Evolutionary conservation across 2,797 vertebrate genomes (phyloP).

Genomic region (Xiphorhynchus erythropygius): DNA sequence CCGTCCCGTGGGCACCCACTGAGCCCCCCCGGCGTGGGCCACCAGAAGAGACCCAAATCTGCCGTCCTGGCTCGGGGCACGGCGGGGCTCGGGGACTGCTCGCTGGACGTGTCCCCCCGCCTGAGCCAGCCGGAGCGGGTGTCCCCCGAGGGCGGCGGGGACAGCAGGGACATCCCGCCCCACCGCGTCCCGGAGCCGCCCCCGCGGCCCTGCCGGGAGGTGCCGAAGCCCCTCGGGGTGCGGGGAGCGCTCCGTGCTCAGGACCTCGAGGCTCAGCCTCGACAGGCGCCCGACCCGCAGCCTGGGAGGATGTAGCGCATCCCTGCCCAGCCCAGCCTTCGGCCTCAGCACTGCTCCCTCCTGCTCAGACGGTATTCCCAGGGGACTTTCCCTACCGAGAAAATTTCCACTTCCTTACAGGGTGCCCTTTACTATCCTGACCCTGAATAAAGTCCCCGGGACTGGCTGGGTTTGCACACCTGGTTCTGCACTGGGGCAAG

Average conservation of each 20-base stretch:
- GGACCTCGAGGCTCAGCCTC: background rate
- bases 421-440: background rate
- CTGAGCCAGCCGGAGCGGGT: constrained; percentile 84
- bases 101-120: constrained; percentile 87
- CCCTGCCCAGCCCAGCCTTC: background rate
- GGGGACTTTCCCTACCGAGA: background rate
- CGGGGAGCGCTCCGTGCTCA: background rate
- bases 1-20: constrained; percentile 50
- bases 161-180: constrained; percentile 44
- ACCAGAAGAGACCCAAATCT: constrained; percentile 80
- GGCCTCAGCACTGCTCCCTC: background rate
- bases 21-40: constrained; percentile 81
- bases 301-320: background rate
- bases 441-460: constrained; percentile 10
- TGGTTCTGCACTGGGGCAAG: background rate
- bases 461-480: accelerated
- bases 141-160: constrained; percentile 56
- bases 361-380: background rate
- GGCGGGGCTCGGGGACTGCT: constrained; percentile 71
- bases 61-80: constrained; percentile 25
- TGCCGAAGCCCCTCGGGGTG: background rate
- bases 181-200: constrained; percentile 79
- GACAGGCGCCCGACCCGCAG: background rate
- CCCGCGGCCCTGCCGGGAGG: constrained; percentile 81
- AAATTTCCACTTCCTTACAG: accelerated